Evolutionary conservation across 2,888 invertebrate species (phyloP), one percentile per base, ranked within the genome.

Genomic region (Drosophila nigricruria): DNA sequence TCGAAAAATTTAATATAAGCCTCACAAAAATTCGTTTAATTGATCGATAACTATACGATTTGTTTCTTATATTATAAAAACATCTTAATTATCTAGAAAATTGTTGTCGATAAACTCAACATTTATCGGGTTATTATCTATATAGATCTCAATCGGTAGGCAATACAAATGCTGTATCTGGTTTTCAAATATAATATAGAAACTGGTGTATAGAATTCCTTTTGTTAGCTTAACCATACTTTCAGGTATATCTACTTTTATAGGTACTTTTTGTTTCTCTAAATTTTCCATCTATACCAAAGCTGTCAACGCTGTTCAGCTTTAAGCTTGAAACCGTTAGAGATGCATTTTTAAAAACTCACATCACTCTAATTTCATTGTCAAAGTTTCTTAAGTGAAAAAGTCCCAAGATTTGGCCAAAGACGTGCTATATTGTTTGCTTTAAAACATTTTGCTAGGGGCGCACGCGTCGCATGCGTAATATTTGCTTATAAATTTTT

Each of bases 401-500:
- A 1, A 32, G 14, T 20, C 38, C 25, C 25, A 25, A 50, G 20
- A 16, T 25, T 16, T 50, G 34, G 12, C 9, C 36, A n/a, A 50
- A 32, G 56, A 25, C 40, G 1, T 34, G 6, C 5, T 4, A 47
- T 23, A 23, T 16, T 32, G 10, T 23, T 14, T 14, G 9, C 27
- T 6, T 43, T 34, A 20, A 47, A 32, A 25, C 10, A 42, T 34
- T 53, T 20, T 42, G 30, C n/a, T 30, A 34, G 25, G 23, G 60
- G 56, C 52, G n/a, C 34, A 73, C 61, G 52, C 57, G 62, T 42
- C 77, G 81, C 74, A 72, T 84, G 71, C 81, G 85, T 68, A 72
- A 85, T 58, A 40, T 60, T 56, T 42, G 57, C 79, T 84, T 72
- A 87, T 89, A 74, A 77, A 85, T 87, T 79, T 79, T 89, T 68